Evolutionary conservation across 2,797 vertebrate species (phyloP).

Genomic region (Pogoniulus pusillus): DNA sequence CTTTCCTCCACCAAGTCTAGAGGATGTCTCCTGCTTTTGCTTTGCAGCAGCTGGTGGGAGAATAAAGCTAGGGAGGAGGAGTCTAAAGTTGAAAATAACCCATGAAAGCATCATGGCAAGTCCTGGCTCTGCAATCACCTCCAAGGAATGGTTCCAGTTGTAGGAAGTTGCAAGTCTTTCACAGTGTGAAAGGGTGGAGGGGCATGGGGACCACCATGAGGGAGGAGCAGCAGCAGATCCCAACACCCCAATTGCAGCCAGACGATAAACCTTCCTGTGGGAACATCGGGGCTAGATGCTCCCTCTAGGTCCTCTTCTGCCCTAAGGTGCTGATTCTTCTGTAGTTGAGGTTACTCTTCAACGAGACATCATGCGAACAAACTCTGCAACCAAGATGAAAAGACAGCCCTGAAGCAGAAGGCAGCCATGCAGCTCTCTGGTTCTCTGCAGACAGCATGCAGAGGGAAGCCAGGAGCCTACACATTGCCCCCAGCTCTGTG

Average conservation of each 20-base stretch:
- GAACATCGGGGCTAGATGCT: constrained; percentile 64
- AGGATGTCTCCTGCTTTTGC: constrained; percentile 35
- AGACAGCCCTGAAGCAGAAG: constrained; percentile 6
- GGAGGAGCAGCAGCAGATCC: constrained; percentile 71
- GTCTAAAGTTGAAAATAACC: constrained; percentile 55
- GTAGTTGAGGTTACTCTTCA: constrained; percentile 74
- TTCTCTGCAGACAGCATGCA: not conserved
- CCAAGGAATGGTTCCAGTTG: constrained; percentile 73
- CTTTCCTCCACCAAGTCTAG: constrained; percentile 31
- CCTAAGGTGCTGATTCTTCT: constrained; percentile 62
- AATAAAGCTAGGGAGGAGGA: constrained; percentile 61
- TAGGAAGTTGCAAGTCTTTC: constrained; percentile 79
- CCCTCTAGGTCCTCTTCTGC: constrained; percentile 67
- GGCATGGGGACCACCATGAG: constrained; percentile 66
- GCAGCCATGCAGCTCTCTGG: not conserved
- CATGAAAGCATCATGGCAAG: constrained; percentile 65
- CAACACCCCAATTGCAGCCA: constrained; percentile 70
- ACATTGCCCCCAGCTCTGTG: not conserved
- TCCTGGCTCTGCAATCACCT: constrained; percentile 48
- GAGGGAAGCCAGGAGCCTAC: not conserved
- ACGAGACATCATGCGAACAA: constrained; percentile 98
- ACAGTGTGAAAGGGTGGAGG: constrained; percentile 80
- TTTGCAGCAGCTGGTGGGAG: constrained; percentile 58
- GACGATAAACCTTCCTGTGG: constrained; percentile 65
- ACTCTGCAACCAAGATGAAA: constrained; percentile 81